Evolutionary conservation across 2,113 vertebrate species (phyloP).

Genomic region (Morone saxatilis): DNA sequence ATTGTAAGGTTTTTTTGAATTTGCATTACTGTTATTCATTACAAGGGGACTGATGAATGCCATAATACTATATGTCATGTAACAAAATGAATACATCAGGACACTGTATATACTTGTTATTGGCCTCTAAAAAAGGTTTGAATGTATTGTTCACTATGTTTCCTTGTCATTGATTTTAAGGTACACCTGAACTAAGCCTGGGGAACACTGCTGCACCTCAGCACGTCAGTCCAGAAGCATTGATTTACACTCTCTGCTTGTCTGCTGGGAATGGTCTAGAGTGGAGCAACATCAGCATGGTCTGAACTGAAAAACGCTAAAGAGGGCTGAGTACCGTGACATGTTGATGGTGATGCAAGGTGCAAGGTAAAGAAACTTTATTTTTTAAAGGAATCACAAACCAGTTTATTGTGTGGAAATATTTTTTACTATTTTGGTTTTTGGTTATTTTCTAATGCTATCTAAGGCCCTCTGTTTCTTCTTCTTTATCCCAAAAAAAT

Average conservation of each 20-base stretch:
- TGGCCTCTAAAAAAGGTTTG: background rate
- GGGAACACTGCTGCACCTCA: background rate
- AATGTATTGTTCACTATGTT: background rate
- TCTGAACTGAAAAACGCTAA: constrained; percentile 11
- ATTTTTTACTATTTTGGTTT: background rate
- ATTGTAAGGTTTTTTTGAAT: background rate
- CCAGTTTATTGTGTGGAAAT: background rate
- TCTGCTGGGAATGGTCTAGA: constrained; percentile 17
- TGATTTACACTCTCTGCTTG: constrained; percentile 26
- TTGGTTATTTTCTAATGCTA: background rate
- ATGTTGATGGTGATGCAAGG: background rate
- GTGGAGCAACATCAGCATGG: constrained; percentile 13
- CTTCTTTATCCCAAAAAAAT: background rate
- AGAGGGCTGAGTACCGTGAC: background rate
- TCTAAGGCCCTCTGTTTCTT: background rate
- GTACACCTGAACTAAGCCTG: constrained; percentile 3
- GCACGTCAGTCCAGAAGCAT: constrained; percentile 16
- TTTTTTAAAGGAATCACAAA: background rate
- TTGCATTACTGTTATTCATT: background rate
- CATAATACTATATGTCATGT: background rate
- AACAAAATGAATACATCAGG: background rate
- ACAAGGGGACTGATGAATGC: background rate
- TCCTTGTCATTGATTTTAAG: constrained; percentile 26
- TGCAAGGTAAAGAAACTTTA: background rate
- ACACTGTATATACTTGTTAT: background rate